A percentile compares a stretch with the other conserved stretches of the same genome.
These are phyloP conservation scores for Hydropsyche betteni DNA, from an alignment of 2,888 invertebrate species.

Conservation along the genomic window DNA sequence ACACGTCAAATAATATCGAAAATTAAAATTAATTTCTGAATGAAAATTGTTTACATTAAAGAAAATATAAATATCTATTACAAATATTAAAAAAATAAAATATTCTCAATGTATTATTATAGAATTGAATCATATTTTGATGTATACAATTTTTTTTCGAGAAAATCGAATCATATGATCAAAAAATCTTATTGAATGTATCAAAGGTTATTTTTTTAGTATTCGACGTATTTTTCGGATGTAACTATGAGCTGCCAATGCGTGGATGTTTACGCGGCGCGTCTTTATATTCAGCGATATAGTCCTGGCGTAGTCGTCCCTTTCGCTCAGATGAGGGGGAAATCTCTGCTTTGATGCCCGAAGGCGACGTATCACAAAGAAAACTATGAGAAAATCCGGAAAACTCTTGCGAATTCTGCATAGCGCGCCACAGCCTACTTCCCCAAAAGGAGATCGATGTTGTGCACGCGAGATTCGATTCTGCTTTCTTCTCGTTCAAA, in stretches of 20 bases:
- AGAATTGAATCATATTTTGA: not conserved
- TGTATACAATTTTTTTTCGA: not conserved
- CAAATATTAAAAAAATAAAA: too few relatives aligned
- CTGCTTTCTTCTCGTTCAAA: too few relatives aligned
- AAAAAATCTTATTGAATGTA: not conserved
- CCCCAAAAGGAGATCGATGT: slow-evolving; percentile 20
- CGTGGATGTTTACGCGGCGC: slow-evolving; percentile 13
- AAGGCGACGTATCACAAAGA: slow-evolving; percentile 49
- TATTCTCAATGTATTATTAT: too few relatives aligned
- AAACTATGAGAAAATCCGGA: slow-evolving; percentile 49
- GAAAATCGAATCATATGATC: too few relatives aligned
- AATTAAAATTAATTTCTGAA: too few relatives aligned
- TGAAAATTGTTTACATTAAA: too few relatives aligned
- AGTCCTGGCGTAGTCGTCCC: slow-evolving; percentile 34
- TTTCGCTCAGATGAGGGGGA: slow-evolving; percentile 31
- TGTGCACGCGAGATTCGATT: slow-evolving; percentile 14
- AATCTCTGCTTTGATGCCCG: slow-evolving; percentile 48
- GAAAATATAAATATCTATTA: too few relatives aligned
- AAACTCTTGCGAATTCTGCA: slow-evolving; percentile 49
- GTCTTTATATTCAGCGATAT: slow-evolving; percentile 46
- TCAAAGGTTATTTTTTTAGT: too few relatives aligned
- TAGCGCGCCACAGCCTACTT: slow-evolving; percentile 36
- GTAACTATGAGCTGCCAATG: not conserved
- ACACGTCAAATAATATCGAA: too few relatives aligned
- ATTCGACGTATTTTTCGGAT: too few relatives aligned